Base-by-base conservation (phyloP, 2,888 invertebrate species). In the Erannis defoliaria region DNA sequence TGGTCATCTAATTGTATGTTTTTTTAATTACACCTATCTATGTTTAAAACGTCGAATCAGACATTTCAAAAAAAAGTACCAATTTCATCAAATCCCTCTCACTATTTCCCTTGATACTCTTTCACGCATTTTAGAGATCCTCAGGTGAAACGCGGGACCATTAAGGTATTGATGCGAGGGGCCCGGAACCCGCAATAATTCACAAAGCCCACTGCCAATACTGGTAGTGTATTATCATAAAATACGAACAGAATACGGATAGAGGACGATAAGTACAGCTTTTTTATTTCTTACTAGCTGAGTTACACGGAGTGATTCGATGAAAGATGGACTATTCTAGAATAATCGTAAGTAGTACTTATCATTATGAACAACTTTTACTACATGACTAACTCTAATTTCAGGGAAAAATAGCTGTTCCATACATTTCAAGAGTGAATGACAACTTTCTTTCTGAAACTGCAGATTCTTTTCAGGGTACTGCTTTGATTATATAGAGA, bases 191-290 rank as follows among this genome's bases (percentile, higher is more conserved):
- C 86, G 87, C 84, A 86, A 91, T 91, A 90, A 91, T 90, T 91
- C 88, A 91, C 91, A 90, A 90, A 90, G 87, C 87, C 84, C 77
- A 82, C 86, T 76, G 71, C 83, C 84, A 82, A 86, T 88, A 85
- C 82, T 72, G 75, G 50, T 75, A 85, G 81, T 82, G 78, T 81
- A 80, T 76, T 45, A 62, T 43, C 77, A 81, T 55, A 86, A 88
- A 86, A 57, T 35, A 1, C 26, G 5, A 26, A 8, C 26, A 49
- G 14, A 35, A 21, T 18, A 5, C 18, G 29, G 1, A 31, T 21
- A 31, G 46, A 46, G 0, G 2, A 10, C 10, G 18, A 16, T 6
- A 16, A 16, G 16, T 16, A 0, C 8, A 37, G 4, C 16, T n/a
- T n/a, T n/a, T 37, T 37, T 8, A 37, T 14, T 35, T 14, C 35